Percentiles rank a stretch among this genome's conserved stretches.
Conservation (phyloP, 1,140 invertebrate species). For the Trichonephila inaurata region DNA sequence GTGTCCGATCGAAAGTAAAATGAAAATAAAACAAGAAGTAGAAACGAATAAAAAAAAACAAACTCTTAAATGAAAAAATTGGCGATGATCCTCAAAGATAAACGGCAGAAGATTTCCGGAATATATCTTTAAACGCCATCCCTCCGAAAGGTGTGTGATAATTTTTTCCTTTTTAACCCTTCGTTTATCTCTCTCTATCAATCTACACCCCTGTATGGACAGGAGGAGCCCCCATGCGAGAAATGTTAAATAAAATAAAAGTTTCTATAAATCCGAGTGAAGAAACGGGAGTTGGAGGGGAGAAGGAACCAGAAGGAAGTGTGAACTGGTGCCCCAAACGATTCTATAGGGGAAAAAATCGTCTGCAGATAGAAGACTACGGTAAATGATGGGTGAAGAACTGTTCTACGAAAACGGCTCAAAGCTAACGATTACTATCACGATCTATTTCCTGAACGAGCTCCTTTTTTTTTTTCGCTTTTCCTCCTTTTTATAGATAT, state of each 20-base stretch:
- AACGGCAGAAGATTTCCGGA: constrained; percentile 42
- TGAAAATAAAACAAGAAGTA: not conserved
- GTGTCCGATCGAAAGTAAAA: not conserved
- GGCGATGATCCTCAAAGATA: constrained; percentile 35
- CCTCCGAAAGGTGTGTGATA: not conserved
- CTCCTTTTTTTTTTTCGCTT: constrained; percentile 41
- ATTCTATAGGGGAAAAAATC: not conserved
- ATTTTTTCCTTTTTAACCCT: constrained; percentile 38
- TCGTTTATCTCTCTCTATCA: constrained; percentile 36
- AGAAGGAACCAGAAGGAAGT: not conserved
- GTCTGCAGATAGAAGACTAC: not conserved
- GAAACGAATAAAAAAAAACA: not conserved
- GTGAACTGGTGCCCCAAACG: constrained; percentile 10
- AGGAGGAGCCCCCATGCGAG: not conserved
- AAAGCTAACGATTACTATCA: constrained; percentile 56
- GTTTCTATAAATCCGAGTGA: constrained; percentile 54
- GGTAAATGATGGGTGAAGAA: constrained; percentile 55
- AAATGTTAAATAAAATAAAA: constrained; percentile 57
- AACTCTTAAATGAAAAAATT: constrained; percentile 15
- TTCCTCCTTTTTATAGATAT: constrained; percentile 22
- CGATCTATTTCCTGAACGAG: constrained; percentile 61
- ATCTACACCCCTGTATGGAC: constrained; percentile 8
- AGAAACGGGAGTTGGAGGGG: not conserved
- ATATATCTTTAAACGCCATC: constrained; percentile 31
- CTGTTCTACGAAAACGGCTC: constrained; percentile 42